A percentile compares a stretch with the other conserved stretches of the same genome.
Evolutionary conservation across 2,797 vertebrate genomes (phyloP).

Genomic region (Pangasius mekongensis): DNA sequence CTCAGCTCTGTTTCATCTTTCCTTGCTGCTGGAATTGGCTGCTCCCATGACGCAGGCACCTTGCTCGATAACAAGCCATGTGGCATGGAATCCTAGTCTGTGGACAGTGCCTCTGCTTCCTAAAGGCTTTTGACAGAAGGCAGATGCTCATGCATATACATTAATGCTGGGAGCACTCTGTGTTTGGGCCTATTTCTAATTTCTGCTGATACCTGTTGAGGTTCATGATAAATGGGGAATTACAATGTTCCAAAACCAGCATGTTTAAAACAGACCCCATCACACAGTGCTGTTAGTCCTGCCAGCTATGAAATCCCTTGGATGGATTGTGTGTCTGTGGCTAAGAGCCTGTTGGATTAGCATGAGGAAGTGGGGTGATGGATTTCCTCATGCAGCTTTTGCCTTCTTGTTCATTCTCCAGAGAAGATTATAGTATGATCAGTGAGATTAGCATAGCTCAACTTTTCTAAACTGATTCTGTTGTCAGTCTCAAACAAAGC

Average conservation of each 20-base stretch:
- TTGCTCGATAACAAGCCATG: conserved; percentile 40
- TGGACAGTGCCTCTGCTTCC: not conserved
- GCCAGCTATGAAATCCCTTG: conserved; percentile 10
- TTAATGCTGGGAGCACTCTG: conserved; percentile 6
- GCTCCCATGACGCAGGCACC: conserved; percentile 25
- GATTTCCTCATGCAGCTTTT: conserved; percentile 46
- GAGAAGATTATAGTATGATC: conserved; percentile 64
- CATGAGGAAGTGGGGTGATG: conserved; percentile 50
- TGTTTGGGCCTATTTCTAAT: conserved; percentile 15
- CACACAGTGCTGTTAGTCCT: conserved; percentile 42
- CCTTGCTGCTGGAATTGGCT: conserved; percentile 22
- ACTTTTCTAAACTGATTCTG: conserved; percentile 59
- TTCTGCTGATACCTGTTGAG: conserved; percentile 18
- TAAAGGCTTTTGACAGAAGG: conserved; percentile 30
- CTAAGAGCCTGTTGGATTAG: conserved; percentile 37
- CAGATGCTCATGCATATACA: conserved; percentile 55
- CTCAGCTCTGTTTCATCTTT: conserved; percentile 25
- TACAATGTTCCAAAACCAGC: not conserved
- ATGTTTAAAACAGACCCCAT: conserved; percentile 24
- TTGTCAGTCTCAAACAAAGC: conserved; percentile 51
- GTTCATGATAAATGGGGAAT: conserved; percentile 36
- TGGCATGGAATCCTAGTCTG: conserved; percentile 7
- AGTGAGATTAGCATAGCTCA: conserved; percentile 59
- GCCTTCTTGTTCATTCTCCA: conserved; percentile 48
- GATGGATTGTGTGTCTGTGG: conserved; percentile 4